Base-by-base conservation (phyloP, 2,113 vertebrate genomes). In the Manacus vitellinus region DNA sequence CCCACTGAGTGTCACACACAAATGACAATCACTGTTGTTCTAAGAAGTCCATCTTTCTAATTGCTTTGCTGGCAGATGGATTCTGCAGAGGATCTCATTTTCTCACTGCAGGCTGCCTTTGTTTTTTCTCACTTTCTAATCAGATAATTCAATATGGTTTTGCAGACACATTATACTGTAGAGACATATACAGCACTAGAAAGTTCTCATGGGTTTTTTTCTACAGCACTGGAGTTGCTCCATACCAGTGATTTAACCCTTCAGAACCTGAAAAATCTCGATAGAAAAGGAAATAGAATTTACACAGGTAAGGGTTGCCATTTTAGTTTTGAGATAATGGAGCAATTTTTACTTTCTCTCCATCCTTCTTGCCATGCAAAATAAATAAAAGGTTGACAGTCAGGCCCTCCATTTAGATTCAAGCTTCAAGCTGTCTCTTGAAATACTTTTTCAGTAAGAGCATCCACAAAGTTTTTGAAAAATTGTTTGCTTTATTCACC, bases 401-500 rank as follows among this genome's bases (percentile, higher is more conserved):
- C 76, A 83, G 89, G 39, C 44, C 76, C n/a, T 85, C 94, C 39
- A 76, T 43, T 94, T 92, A 88, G 51, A 56, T 73, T 89, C 28
- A 58, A 84, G 23, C 63, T 78, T 85, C 65, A 75, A 81, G 6
- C 9, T 73, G 37, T 89, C 23, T 85, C 39, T 43, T 95, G 58
- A 94, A 94, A 92, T 85, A 89, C 55, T 94, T 89, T 89, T 77
- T 49, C 91, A 94, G 85, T 91, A 85, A 91, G 30, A 96, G 55
- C 78, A 91, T 97, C 95, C 96, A 85, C 86, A 96, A 95, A 90
- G 37, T 63, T 89, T 96, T 95, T 95, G 43, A 66, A 95, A 87
- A 94, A 92, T 83, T 59, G 92, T 95, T 96, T 94, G 52, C 83
- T 97, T 95, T 97, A 91, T 97, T 97, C 66, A 80, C 80, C 58